Conservation (phyloP, 2,113 vertebrate genomes). For the Saccopteryx leptura region DNA sequence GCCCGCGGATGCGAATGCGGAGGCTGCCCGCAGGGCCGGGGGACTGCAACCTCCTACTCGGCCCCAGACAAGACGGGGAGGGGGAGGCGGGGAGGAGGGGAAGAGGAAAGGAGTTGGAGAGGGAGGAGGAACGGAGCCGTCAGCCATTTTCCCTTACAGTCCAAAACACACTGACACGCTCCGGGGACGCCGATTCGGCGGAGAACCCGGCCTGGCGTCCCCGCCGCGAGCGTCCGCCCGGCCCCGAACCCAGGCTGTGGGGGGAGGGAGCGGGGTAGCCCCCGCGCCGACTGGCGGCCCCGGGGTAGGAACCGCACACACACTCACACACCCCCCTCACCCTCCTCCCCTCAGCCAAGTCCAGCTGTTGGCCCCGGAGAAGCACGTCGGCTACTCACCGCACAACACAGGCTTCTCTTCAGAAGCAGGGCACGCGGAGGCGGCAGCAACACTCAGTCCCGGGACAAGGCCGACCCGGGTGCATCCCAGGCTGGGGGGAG, state of each 20-base stretch:
- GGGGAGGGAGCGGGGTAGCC: neutral
- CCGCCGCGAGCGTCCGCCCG: conserved; percentile 3
- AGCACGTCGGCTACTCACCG: conserved; percentile 73
- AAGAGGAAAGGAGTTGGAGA: conserved; percentile 77
- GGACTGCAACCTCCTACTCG: conserved; percentile 81
- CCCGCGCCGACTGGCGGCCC: neutral
- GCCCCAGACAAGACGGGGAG: conserved; percentile 86
- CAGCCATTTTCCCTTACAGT: conserved; percentile 93
- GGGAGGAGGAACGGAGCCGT: conserved; percentile 87
- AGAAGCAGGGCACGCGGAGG: conserved; percentile 68
- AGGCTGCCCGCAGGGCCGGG: conserved; percentile 60
- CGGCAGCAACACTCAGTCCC: conserved; percentile 42
- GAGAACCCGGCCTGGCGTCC: neutral
- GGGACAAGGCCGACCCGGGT: neutral
- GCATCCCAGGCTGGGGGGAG: conserved; percentile 58
- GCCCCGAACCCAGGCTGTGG: neutral
- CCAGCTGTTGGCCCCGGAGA: conserved; percentile 71
- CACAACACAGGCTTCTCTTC: conserved; percentile 70
- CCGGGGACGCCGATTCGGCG: conserved; percentile 77
- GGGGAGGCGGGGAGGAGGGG: conserved; percentile 83
- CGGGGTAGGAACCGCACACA: neutral
- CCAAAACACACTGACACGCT: conserved; percentile 86
- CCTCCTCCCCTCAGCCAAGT: conserved; percentile 45
- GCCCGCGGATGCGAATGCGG: conserved; percentile 46
- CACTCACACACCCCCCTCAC: conserved; percentile 63